Base-by-base conservation (phyloP, 2,888 invertebrate genomes). In the Tiliacea citrago region DNA sequence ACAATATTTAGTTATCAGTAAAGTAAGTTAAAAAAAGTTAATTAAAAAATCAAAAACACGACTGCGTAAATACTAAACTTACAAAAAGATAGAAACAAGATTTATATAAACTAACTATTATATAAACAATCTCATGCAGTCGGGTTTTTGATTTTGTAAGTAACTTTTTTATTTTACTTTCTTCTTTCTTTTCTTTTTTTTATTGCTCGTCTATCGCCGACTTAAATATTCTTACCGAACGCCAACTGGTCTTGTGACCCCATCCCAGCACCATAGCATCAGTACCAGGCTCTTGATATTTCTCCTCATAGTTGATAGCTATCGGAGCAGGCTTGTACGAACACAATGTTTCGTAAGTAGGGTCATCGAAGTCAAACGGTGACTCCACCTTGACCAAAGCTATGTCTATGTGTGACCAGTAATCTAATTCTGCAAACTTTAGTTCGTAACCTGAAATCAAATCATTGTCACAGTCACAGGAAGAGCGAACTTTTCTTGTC, bases 361-460 rank as follows among this genome's bases (percentile, higher is more conserved):
- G 6, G 49, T 90, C 87, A 0, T 69, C 24, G 21, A 90, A 88
- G 10, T 89, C 73, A 63, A 79, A 93, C 0, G 90, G 83, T 0
- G 89, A 79, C 18, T 94, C 92, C 5, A 93, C 92, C 83, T 90
- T 88, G 0, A 87, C 90, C 8, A 93, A 74, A 1, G 91, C 93
- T 74, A 94, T 92, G 67, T 94, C 94, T n/a, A 90, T 83, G 5
- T 61, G 66, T 0, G 92, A 82, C 94, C 94, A 94, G 29, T 88
- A 85, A 18, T 90, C 90, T 24, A 92, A 62, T n/a, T 86, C 86
- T 1, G 70, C 75, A 68, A 88, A 90, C 35, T 86, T 86, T 1
- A 93, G 81, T 5, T 88, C 72, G 80, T 93, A 93, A 9, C 71
- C 93, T 93, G 16, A 89, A 87, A 82, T 12, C 0, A 58, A 45